Percentiles rank a stretch among this genome's conserved stretches.
These are phyloP conservation scores for Isotomurus palustris DNA, from an alignment of 2,888 invertebrate genomes.

Conservation along the genomic window DNA sequence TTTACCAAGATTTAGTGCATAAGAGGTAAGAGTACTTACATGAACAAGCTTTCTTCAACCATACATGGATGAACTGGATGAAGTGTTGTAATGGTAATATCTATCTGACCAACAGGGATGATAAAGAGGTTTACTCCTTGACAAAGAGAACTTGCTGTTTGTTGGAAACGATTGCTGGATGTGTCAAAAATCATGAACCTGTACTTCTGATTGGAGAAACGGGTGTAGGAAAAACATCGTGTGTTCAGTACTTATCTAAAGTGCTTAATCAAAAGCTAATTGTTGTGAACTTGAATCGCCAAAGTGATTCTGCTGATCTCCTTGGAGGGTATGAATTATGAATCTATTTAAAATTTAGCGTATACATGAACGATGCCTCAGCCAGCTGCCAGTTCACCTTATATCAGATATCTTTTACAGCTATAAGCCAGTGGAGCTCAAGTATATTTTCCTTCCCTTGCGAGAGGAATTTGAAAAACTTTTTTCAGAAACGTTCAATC, in stretches of 20 bases:
- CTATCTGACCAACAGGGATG: slow-evolving; percentile 17
- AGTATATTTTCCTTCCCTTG: slow-evolving; percentile 74
- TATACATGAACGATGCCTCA: neutral
- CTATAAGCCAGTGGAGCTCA: slow-evolving; percentile 91
- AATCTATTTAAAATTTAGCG: neutral
- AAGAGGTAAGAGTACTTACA: too few species aligned
- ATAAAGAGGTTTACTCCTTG: slow-evolving; percentile 61
- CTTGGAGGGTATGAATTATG: slow-evolving; percentile 72
- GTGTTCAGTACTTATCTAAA: slow-evolving; percentile 83
- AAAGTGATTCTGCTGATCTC: slow-evolving; percentile 93
- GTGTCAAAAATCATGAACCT: slow-evolving; percentile 77
- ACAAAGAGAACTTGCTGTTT: slow-evolving; percentile 75
- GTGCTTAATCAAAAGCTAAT: slow-evolving; percentile 77
- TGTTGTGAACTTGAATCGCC: slow-evolving; percentile 98
- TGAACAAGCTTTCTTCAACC: neutral
- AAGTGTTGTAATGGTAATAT: too few species aligned
- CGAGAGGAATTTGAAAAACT: slow-evolving; percentile 75
- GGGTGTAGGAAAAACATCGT: slow-evolving; percentile 95
- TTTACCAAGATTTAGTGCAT: slow-evolving; percentile 16
- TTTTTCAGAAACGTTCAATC: slow-evolving; percentile 69
- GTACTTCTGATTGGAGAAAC: slow-evolving; percentile 96
- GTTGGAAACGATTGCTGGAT: slow-evolving; percentile 81
- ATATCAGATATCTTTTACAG: slow-evolving; percentile 48
- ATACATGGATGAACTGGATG: too few species aligned
- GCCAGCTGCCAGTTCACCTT: slow-evolving; percentile 4